Conservation (phyloP, 2,797 vertebrate genomes). For the Schizopygopsis malacanthus region DNA sequence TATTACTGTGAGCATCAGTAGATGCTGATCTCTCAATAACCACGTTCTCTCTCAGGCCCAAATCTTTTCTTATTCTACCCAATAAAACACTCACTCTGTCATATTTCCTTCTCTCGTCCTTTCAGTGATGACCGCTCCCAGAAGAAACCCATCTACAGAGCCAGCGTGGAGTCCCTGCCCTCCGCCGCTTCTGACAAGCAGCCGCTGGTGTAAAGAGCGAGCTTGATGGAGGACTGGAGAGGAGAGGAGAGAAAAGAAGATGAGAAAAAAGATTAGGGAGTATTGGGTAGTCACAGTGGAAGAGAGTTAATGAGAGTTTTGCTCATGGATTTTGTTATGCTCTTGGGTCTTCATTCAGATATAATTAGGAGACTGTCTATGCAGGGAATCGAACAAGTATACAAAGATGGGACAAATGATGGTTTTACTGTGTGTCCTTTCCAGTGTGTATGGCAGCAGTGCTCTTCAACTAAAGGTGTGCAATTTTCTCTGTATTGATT, state of each 20-base stretch:
- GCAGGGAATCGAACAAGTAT: slow-evolving; percentile 58
- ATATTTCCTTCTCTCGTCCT: slow-evolving; percentile 16
- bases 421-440: slow-evolving; percentile 66
- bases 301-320: slow-evolving; percentile 24
- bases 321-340: slow-evolving; percentile 25
- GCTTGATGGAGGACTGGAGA: slow-evolving; percentile 49
- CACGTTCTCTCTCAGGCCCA: not conserved
- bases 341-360: slow-evolving; percentile 35
- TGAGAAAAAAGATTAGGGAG: slow-evolving; percentile 43
- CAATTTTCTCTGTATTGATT: slow-evolving; percentile 77
- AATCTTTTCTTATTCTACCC: slow-evolving; percentile 14
- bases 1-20: slow-evolving; percentile 31
- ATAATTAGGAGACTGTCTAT: slow-evolving; percentile 49
- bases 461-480: slow-evolving; percentile 67
- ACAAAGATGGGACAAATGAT: slow-evolving; percentile 64
- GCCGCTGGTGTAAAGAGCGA: slow-evolving; percentile 78
- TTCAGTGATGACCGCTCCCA: slow-evolving; percentile 82
- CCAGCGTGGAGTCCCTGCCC: slow-evolving; percentile 77
- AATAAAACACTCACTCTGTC: slow-evolving; percentile 37
- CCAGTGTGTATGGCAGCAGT: slow-evolving; percentile 50
- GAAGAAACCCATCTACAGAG: slow-evolving; percentile 85
- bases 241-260: slow-evolving; percentile 43
- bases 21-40: slow-evolving; percentile 25
- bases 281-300: slow-evolving; percentile 28
- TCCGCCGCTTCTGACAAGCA: slow-evolving; percentile 78